These are phyloP conservation scores for Chaenocephalus aceratus DNA, from an alignment of 2,113 vertebrate genomes.

Conservation along the genomic window DNA sequence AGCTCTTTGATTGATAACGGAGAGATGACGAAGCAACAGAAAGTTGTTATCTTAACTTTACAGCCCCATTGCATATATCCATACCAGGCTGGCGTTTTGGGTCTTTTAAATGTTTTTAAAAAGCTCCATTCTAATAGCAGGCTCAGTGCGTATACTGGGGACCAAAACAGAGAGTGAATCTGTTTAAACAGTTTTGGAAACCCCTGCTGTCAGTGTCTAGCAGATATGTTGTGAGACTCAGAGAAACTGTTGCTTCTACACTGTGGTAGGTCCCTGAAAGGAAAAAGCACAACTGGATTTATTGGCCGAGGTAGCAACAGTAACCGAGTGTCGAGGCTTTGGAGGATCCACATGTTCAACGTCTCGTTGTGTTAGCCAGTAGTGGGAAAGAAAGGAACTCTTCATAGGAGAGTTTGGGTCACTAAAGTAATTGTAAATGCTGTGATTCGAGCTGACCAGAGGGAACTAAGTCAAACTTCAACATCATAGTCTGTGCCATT, in stretches of 20 bases:
- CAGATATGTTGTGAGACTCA: not conserved
- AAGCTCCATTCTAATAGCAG: not conserved
- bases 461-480: not conserved
- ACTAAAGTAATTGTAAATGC: not conserved
- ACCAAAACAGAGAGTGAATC: not conserved
- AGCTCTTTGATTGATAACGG: not conserved
- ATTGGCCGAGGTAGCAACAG: not conserved
- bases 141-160: too few species aligned
- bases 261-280: not conserved
- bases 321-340: not conserved
- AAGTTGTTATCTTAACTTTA: too few species aligned
- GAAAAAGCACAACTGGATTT: not conserved
- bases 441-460: not conserved
- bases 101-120: not conserved
- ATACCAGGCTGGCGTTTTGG: not conserved
- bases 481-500: constrained; percentile 14
- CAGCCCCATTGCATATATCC: too few species aligned
- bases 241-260: not conserved
- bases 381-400: not conserved
- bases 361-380: not conserved
- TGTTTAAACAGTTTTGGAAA: not conserved
- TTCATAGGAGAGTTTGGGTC: not conserved
- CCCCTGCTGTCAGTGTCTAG: not conserved
- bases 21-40: not conserved
- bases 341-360: not conserved